These are phyloP conservation scores for Cygnus buccinator DNA, from an alignment of 2,113 vertebrate genomes.

Conservation along the genomic window DNA sequence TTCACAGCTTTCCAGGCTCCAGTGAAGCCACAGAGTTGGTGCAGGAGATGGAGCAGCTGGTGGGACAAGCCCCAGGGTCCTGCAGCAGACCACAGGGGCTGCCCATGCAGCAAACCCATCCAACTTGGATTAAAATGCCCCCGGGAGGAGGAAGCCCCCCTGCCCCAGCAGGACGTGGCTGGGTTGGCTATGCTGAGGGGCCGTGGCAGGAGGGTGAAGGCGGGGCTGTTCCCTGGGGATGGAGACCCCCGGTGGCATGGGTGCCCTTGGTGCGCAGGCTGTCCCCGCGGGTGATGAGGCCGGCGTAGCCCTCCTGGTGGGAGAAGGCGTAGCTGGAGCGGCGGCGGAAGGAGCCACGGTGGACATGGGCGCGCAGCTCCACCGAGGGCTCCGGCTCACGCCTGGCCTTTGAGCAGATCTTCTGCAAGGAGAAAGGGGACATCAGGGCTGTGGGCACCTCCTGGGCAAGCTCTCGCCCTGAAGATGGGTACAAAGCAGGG, in stretches of 20 bases:
- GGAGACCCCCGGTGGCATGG: accelerated
- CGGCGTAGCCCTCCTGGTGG: slow-evolving; percentile 79
- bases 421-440: background rate
- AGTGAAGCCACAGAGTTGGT: accelerated
- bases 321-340: slow-evolving; percentile 87
- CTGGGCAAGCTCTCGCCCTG: background rate
- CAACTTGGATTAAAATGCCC: accelerated
- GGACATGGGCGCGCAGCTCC: slow-evolving; percentile 67
- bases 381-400: background rate
- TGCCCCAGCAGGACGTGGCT: background rate
- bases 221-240: accelerated
- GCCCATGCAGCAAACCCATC: background rate
- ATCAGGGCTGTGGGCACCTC: background rate
- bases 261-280: slow-evolving; percentile 23
- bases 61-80: background rate
- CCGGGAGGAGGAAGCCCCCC: background rate
- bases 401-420: background rate
- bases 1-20: accelerated
- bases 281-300: slow-evolving; percentile 77
- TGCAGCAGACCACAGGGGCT: accelerated
- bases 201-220: background rate
- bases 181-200: accelerated
- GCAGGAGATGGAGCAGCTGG: background rate
- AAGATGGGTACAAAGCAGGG: too few species aligned
- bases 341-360: slow-evolving; percentile 29